These are phyloP conservation scores for Serranus cabrilla DNA, from an alignment of 2,797 vertebrate species.

Conservation along the genomic window DNA sequence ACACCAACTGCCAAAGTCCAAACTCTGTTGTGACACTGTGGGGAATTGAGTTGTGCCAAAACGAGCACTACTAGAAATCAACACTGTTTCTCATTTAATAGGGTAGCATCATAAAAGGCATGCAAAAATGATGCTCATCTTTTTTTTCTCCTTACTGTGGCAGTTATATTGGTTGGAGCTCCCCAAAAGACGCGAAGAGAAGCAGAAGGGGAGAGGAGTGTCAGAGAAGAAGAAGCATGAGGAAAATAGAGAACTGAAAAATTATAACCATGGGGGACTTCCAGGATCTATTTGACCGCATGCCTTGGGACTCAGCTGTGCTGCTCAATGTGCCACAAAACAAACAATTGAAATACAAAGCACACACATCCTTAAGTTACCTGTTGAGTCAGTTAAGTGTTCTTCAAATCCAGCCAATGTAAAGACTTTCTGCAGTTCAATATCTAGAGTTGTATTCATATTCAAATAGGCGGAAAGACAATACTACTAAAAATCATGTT, in stretches of 20 bases:
- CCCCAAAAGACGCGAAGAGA: conserved; percentile 10
- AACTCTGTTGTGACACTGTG: conserved; percentile 47
- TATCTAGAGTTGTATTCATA: background rate
- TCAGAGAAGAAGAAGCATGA: background rate
- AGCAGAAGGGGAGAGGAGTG: conserved; percentile 3
- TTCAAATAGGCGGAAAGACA: background rate
- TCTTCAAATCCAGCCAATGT: conserved; percentile 7
- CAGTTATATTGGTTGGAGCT: conserved; percentile 22
- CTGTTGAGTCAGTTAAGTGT: conserved; percentile 15
- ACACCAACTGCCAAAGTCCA: conserved; percentile 45
- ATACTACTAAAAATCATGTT: background rate
- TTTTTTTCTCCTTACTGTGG: conserved; percentile 9
- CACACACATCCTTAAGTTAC: conserved; percentile 18
- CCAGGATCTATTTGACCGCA: conserved; percentile 31
- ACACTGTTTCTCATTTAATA: conserved; percentile 54
- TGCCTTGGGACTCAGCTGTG: conserved; percentile 16
- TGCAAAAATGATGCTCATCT: conserved; percentile 30
- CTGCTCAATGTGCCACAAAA: conserved; percentile 15
- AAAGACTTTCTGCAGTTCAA: conserved; percentile 1
- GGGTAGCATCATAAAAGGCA: conserved; percentile 36
- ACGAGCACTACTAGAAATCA: conserved; percentile 60
- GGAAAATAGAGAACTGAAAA: conserved; percentile 19
- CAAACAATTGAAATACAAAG: conserved; percentile 22
- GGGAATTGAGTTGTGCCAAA: conserved; percentile 52
- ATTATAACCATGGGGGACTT: conserved; percentile 18